Percentiles rank a stretch among this genome's conserved stretches.
phyloP scores from a whole-genome alignment of 2,888 invertebrate species.

The Cantharis lateralis region DNA sequence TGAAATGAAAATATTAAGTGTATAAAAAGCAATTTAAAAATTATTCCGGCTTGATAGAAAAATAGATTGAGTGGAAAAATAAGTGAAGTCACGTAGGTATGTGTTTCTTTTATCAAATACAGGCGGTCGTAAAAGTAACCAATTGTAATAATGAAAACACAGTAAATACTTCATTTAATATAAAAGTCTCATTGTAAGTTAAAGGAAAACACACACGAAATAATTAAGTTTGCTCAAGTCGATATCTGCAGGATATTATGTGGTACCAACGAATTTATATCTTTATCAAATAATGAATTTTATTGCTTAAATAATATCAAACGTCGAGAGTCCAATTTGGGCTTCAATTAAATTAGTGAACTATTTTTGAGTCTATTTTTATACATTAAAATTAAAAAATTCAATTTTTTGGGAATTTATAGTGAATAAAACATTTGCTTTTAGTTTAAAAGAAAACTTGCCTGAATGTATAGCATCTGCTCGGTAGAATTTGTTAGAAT shows the following conservation, averaged over 20 bases:
- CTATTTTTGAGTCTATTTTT: neutral
- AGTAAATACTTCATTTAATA: neutral
- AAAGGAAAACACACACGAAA: neutral
- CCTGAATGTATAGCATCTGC: neutral
- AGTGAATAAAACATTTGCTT: neutral
- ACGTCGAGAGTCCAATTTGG: neutral
- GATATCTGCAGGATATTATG: neutral
- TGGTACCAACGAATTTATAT: neutral
- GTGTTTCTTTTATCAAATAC: slow-evolving; percentile 2
- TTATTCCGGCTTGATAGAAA: neutral
- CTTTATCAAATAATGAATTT: neutral
- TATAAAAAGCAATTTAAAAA: slow-evolving; percentile 1
- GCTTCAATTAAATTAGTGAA: neutral
- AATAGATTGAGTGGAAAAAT: neutral
- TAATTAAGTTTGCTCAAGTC: neutral
- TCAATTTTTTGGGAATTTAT: too few relatives aligned
- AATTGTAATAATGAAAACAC: neutral
- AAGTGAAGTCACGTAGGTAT: neutral
- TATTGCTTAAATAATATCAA: neutral
- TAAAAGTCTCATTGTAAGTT: neutral
- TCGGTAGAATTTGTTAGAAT: neutral
- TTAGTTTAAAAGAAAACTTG: neutral
- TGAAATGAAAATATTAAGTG: neutral
- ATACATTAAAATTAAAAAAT: too few relatives aligned
- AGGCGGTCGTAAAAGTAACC: neutral